A percentile compares a stretch with the other conserved stretches of the same genome.
Conservation (phyloP, 2,113 vertebrate genomes). For the Microtus ochrogaster region DNA sequence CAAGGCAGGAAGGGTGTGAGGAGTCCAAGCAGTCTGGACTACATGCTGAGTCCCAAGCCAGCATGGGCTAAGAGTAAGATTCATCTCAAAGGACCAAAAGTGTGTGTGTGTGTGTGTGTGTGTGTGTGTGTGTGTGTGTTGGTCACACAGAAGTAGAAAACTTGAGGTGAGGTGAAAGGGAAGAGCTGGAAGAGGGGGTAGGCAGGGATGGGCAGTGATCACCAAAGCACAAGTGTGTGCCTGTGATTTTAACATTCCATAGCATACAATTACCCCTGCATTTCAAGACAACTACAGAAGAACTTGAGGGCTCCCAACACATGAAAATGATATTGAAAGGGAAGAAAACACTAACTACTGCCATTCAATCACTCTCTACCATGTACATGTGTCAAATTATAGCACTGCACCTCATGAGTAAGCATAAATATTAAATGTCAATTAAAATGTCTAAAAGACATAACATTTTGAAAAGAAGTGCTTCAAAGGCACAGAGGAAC, state of each 20-base stretch:
- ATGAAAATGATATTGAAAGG: neutral
- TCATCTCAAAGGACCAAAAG: neutral
- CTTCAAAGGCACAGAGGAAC: neutral
- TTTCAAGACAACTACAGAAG: neutral
- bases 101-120: neutral
- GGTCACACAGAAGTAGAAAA: neutral
- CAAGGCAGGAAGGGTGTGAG: neutral
- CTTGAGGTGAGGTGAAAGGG: neutral
- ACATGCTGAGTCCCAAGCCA: neutral
- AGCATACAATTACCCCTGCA: neutral
- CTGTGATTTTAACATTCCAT: neutral
- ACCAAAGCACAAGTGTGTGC: too few relatives aligned
- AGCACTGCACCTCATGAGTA: neutral
- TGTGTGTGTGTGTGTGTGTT: neutral
- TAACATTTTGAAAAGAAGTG: neutral
- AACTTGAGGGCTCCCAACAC: neutral
- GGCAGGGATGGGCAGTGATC: neutral
- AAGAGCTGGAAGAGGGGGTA: neutral
- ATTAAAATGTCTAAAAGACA: neutral
- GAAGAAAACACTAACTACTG: neutral
- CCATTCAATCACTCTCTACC: neutral
- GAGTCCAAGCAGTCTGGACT: neutral
- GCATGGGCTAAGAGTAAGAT: neutral
- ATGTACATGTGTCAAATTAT: neutral
- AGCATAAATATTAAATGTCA: neutral